phyloP scores from a whole-genome alignment of 2,113 vertebrate species.

The Synchiropus splendidus region DNA sequence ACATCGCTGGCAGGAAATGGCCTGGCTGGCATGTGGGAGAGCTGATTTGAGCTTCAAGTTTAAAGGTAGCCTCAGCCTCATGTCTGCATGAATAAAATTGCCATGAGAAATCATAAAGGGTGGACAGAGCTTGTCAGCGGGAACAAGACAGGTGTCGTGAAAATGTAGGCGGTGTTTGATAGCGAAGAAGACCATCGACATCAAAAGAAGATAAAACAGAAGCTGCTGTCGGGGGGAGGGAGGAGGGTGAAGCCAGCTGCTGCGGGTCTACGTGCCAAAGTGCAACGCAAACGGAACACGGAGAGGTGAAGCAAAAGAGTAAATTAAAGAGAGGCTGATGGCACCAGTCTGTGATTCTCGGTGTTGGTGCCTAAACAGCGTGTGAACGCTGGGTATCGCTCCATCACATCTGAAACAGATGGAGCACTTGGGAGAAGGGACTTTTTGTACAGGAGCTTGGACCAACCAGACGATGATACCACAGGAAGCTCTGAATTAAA shows the following conservation, averaged over 20 bases:
- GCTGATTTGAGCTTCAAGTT: constrained; percentile 2
- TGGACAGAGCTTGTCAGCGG: too few species aligned
- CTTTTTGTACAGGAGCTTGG: too few species aligned
- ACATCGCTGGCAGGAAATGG: constrained; percentile 17
- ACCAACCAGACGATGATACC: too few species aligned
- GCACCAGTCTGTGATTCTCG: too few species aligned
- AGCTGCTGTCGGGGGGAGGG: neutral
- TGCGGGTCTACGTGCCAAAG: constrained; percentile 2
- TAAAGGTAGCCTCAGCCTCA: too few species aligned
- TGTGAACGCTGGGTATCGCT: too few species aligned
- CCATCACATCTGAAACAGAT: too few species aligned
- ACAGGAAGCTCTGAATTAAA: too few species aligned
- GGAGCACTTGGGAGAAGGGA: too few species aligned
- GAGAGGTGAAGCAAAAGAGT: neutral
- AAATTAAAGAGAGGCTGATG: too few species aligned
- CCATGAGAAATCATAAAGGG: constrained; percentile 1
- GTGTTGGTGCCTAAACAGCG: too few species aligned
- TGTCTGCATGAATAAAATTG: too few species aligned
- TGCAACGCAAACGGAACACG: neutral
- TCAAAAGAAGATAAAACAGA: constrained; percentile 9
- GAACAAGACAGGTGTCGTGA: neutral
- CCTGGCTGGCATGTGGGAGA: constrained; percentile 5
- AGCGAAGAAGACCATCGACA: neutral
- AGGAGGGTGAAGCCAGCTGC: constrained; percentile 7
- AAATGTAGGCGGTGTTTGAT: constrained; percentile 8